Conservation (phyloP, 2,888 invertebrate species). For the Tetragonula carbonaria region DNA sequence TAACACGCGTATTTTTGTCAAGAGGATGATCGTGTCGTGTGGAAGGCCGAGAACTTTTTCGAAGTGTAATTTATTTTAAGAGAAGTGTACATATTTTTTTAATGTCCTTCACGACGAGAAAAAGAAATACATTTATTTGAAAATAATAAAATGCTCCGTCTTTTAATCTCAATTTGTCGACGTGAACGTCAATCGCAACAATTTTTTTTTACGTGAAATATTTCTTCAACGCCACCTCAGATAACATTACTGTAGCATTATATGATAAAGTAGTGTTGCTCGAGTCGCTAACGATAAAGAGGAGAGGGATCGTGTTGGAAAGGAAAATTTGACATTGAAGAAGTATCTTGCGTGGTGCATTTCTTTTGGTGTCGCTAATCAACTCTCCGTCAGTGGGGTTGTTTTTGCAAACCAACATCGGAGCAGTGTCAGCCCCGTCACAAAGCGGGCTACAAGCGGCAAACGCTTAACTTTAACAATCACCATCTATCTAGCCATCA, state of each 20-base stretch:
- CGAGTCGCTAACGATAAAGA: too few species aligned
- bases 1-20: constrained; percentile 15
- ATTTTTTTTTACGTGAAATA: background rate
- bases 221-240: background rate
- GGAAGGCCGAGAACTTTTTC: constrained; percentile 35
- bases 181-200: background rate
- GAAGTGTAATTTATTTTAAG: constrained; percentile 58
- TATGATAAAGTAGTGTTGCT: too few species aligned
- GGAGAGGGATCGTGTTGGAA: too few species aligned
- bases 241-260: background rate
- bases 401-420: too few species aligned
- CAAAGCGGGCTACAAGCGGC: too few species aligned
- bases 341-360: too few species aligned
- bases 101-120: constrained; percentile 46
- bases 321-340: too few species aligned
- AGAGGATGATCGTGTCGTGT: constrained; percentile 5
- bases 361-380: too few species aligned
- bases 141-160: background rate
- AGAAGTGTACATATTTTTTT: constrained; percentile 64
- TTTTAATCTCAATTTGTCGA: background rate
- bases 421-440: too few species aligned
- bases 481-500: too few species aligned
- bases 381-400: too few species aligned
- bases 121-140: constrained; percentile 55
- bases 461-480: too few species aligned